These are phyloP conservation scores for Drosophila ustulata DNA, from an alignment of 2,888 invertebrate genomes.

Conservation along the genomic window DNA sequence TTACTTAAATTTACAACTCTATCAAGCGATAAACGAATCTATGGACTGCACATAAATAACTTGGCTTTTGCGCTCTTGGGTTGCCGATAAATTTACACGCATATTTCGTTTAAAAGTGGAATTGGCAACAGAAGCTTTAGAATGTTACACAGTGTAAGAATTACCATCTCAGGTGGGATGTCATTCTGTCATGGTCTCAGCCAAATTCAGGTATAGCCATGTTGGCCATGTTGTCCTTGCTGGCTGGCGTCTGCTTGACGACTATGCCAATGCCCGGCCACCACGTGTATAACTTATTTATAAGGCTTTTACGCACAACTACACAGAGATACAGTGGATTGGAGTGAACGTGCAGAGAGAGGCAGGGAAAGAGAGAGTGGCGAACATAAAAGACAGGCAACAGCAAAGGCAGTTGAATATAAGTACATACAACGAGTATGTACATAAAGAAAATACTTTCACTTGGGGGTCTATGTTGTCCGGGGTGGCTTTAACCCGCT, in stretches of 20 bases:
- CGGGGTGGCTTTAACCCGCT: conserved; percentile 72
- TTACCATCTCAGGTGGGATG: conserved; percentile 7
- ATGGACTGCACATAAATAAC: conserved; percentile 13
- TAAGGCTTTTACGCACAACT: conserved; percentile 80
- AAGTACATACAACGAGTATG: conserved; percentile 32
- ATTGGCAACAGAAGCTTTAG: conserved; percentile 15
- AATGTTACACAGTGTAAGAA: conserved; percentile 9
- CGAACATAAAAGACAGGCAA: conserved; percentile 51
- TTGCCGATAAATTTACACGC: conserved; percentile 6
- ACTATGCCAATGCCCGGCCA: conserved; percentile 40
- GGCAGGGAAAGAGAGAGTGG: conserved; percentile 21
- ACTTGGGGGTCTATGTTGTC: conserved; percentile 27
- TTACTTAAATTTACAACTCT: conserved; percentile 15
- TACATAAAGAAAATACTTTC: conserved; percentile 50
- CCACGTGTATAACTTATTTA: conserved; percentile 77
- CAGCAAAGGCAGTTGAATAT: conserved; percentile 44
- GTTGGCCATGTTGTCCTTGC: conserved; percentile 37
- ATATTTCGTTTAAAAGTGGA: conserved; percentile 24
- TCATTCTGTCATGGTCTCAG: conserved; percentile 13
- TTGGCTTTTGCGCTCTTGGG: conserved; percentile 10
- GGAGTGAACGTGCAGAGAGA: neutral
- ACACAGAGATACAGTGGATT: conserved; percentile 42
- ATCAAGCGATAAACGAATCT: conserved; percentile 15
- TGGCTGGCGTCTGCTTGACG: conserved; percentile 53
- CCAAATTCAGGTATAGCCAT: conserved; percentile 20